These are phyloP conservation scores for Operophtera brumata DNA, from an alignment of 2,888 invertebrate species.

Conservation along the genomic window DNA sequence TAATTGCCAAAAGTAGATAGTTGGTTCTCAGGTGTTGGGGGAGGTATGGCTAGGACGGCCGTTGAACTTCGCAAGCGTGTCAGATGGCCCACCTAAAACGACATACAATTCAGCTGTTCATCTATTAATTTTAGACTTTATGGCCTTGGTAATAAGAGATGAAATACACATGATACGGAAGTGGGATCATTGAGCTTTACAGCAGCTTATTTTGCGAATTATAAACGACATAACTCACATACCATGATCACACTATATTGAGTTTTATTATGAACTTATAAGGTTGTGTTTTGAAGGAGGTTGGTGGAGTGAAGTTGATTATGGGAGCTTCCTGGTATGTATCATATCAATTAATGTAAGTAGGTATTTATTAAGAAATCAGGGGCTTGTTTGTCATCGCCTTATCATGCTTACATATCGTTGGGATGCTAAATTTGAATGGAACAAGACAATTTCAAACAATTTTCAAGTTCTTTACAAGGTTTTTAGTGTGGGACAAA, in stretches of 20 bases:
- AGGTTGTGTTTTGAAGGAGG: slow-evolving; percentile 34
- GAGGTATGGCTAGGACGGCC: slow-evolving; percentile 73
- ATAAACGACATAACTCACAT: slow-evolving; percentile 42
- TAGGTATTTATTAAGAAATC: slow-evolving; percentile 71
- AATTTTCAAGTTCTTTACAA: too few species aligned
- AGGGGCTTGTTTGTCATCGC: slow-evolving; percentile 33
- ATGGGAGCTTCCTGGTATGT: slow-evolving; percentile 70
- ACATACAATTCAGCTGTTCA: slow-evolving; percentile 38
- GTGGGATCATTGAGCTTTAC: slow-evolving; percentile 76
- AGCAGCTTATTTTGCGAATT: slow-evolving; percentile 56
- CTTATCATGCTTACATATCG: not conserved
- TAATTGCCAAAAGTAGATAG: slow-evolving; percentile 70
- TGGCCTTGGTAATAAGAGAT: slow-evolving; percentile 34
- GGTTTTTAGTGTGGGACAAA: too few species aligned
- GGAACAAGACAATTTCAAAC: too few species aligned
- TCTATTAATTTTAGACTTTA: slow-evolving; percentile 45
- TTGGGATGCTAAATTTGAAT: not conserved
- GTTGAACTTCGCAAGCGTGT: slow-evolving; percentile 63
- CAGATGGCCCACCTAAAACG: slow-evolving; percentile 42
- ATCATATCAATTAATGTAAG: slow-evolving; percentile 70
- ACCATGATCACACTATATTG: slow-evolving; percentile 26
- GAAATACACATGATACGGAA: slow-evolving; percentile 46
- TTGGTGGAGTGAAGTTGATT: slow-evolving; percentile 51
- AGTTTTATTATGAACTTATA: slow-evolving; percentile 24
- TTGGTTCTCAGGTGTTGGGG: slow-evolving; percentile 50